Evolutionary conservation across 2,113 vertebrate species (phyloP), one percentile per base, ranked within the genome.

Genomic region (Gopherus evgoodei): DNA sequence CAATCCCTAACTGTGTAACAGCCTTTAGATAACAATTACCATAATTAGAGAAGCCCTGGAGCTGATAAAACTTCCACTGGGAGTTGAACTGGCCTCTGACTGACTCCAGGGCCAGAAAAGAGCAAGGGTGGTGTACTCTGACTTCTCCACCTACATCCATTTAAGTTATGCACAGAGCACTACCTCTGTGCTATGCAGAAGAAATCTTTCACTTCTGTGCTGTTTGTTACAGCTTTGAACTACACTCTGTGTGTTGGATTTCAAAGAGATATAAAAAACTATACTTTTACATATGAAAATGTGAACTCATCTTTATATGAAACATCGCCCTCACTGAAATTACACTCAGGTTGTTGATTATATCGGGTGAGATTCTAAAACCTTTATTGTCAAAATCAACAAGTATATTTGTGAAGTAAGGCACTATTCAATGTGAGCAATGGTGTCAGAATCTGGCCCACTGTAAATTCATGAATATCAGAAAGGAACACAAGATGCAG

Each of bases 181-280:
- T 84, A 9, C 13, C 59, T 22, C 76, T 65, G 83, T 49, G 35
- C 52, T 29, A 89, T 2, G 22, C 2, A 86, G 21, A 59, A 91
- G 91, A 82, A 79, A 49, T 4, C 11, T 88, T 35, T 5, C 38
- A 17, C 4, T 13, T 10, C 62, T 19, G 5, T 75, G 25, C 69
- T 24, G 75, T 13, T 76, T 54, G 31, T 0, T 0, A 17, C 3
- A 4, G 24, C 22, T 95, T 88, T 82, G 31, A 94, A 53, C 6
- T 44, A 25, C 0, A 76, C 22, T 25, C 75, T 47, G 0, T 0
- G 0, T 21, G 25, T 49, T 83, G 79, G 83, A 87, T 53, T 17
- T 80, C 42, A 38, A 52, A 56, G 42, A 90, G 5, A 50, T 19
- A 54, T 8, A 65, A 42, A 62, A 53, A 19, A 75, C 47, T 1